phyloP scores from a whole-genome alignment of 2,797 vertebrate species.

The Phataginus tetradactyla region DNA sequence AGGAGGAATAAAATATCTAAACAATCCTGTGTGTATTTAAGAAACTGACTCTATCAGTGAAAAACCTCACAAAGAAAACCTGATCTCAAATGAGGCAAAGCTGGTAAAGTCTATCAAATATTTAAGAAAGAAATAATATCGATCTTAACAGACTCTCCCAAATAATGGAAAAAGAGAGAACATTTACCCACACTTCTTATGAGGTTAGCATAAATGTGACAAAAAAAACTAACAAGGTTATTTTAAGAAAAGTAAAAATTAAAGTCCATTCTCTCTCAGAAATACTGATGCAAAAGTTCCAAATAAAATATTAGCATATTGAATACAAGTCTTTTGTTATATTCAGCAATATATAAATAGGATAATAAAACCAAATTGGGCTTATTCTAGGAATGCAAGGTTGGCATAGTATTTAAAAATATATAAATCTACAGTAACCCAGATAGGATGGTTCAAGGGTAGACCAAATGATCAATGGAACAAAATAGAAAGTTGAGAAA shows the following conservation, averaged over 20 bases:
- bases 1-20: background rate
- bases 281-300: background rate
- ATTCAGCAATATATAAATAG: background rate
- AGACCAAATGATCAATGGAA: background rate
- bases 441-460: background rate
- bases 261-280: background rate
- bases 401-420: background rate
- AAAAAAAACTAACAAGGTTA: background rate
- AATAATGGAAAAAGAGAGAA: background rate
- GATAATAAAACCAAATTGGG: background rate
- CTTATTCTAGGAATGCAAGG: background rate
- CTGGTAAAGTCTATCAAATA: background rate
- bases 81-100: background rate
- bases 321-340: background rate
- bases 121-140: background rate
- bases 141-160: background rate
- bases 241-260: background rate
- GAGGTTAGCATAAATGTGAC: background rate
- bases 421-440: background rate
- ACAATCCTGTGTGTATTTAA: background rate
- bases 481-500: background rate
- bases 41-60: background rate
- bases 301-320: background rate
- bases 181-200: background rate
- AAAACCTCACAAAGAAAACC: background rate